Evolutionary conservation across 2,888 invertebrate genomes (phyloP).

Genomic region (Lepeophtheirus nordmannii): DNA sequence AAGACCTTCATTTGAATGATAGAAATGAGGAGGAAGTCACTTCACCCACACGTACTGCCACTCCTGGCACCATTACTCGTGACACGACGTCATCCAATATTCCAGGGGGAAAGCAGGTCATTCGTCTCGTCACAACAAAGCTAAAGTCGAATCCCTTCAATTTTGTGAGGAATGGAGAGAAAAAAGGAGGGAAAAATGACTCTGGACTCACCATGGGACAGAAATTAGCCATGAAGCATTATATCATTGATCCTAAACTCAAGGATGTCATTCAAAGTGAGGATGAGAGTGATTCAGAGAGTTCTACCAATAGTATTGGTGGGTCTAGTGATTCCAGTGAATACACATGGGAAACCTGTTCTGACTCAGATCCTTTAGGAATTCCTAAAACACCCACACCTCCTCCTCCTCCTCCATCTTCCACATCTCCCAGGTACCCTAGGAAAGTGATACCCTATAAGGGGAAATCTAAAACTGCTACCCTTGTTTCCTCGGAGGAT

Average conservation of each 20-base stretch:
- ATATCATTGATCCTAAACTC: not conserved
- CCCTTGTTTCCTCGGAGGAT: not conserved
- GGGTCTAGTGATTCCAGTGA: not conserved
- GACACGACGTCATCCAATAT: slow-evolving; percentile 22
- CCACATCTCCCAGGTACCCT: not conserved
- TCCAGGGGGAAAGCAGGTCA: slow-evolving; percentile 18
- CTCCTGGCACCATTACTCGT: slow-evolving; percentile 18
- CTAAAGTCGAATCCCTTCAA: slow-evolving; percentile 17
- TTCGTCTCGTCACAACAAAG: slow-evolving; percentile 20
- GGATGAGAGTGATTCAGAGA: not conserved
- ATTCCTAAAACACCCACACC: not conserved
- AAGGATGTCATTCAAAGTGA: not conserved
- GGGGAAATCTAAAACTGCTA: not conserved
- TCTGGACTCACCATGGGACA: slow-evolving; percentile 19
- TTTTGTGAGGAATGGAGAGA: not conserved
- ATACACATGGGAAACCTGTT: slow-evolving; percentile 24
- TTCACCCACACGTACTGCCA: not conserved
- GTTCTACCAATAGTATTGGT: not conserved
- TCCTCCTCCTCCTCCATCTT: not conserved
- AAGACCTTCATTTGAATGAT: slow-evolving; percentile 4
- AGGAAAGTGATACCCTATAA: not conserved
- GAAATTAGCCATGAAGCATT: slow-evolving; percentile 17
- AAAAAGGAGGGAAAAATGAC: not conserved
- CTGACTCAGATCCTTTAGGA: slow-evolving; percentile 19
- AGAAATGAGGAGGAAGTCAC: not conserved